Percentiles rank a stretch among this genome's conserved stretches.
Evolutionary conservation across 2,888 invertebrate species (phyloP).

Genomic region (Melinopterus prodromus): DNA sequence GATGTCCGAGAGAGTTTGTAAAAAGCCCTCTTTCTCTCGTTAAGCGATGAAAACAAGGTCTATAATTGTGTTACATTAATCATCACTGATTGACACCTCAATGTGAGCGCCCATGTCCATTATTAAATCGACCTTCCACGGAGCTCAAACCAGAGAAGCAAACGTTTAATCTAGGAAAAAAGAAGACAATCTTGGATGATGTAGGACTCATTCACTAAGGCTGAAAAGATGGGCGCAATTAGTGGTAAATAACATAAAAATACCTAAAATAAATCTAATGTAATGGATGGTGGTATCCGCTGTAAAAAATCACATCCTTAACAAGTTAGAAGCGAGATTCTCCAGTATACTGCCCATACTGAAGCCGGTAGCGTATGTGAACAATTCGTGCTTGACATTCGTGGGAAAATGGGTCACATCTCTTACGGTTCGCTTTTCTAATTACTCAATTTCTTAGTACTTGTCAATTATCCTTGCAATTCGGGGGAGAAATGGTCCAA

Average conservation of each 20-base stretch:
- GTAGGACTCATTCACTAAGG: constrained; percentile 11
- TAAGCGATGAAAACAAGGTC: constrained; percentile 25
- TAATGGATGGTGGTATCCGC: constrained; percentile 15
- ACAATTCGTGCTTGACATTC: constrained; percentile 24
- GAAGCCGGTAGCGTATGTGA: constrained; percentile 17
- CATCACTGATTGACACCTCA: constrained; percentile 26
- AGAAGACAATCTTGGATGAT: constrained; percentile 24
- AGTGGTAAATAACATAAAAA: constrained; percentile 22
- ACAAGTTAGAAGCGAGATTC: constrained; percentile 19
- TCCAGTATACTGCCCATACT: constrained; percentile 18
- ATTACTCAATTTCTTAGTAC: constrained; percentile 10
- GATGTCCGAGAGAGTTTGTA: background rate
- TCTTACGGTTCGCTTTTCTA: constrained; percentile 11
- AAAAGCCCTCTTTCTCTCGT: constrained; percentile 21
- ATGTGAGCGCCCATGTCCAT: constrained; percentile 23
- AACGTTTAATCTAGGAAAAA: constrained; percentile 10
- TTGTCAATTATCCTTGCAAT: background rate
- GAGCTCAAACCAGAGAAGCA: background rate
- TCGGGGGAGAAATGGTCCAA: background rate
- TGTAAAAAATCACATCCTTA: constrained; percentile 15
- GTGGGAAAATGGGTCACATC: constrained; percentile 23
- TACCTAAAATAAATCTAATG: constrained; percentile 17
- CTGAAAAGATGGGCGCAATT: constrained; percentile 7
- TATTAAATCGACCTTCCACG: constrained; percentile 18
- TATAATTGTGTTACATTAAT: constrained; percentile 25